A percentile compares a stretch with the other conserved stretches of the same genome.
Evolutionary conservation across 2,888 invertebrate genomes (phyloP).

Genomic region (Leptopilina myrica): DNA sequence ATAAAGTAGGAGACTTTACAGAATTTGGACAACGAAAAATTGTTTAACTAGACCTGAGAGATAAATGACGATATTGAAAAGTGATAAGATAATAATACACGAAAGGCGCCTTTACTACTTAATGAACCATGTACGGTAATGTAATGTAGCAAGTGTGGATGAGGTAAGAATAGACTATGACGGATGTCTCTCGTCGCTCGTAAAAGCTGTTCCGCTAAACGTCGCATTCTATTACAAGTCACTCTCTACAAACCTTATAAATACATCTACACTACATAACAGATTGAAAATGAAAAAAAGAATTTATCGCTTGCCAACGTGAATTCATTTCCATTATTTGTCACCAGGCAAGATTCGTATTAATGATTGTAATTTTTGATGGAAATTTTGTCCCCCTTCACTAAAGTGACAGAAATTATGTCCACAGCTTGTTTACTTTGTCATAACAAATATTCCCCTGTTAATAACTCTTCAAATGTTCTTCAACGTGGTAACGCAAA

Average conservation of each 20-base stretch:
- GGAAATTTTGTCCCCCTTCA: not conserved
- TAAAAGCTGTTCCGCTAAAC: slow-evolving; percentile 4
- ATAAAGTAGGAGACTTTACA: too few species aligned
- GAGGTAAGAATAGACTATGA: slow-evolving; percentile 36
- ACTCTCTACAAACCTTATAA: slow-evolving; percentile 18
- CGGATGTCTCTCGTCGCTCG: slow-evolving; percentile 22
- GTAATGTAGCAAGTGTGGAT: slow-evolving; percentile 15
- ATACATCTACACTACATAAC: not conserved
- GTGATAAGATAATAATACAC: too few species aligned
- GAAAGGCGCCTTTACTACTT: not conserved
- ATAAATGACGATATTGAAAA: too few species aligned
- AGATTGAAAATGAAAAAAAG: not conserved
- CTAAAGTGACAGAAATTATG: not conserved
- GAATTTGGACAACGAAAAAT: too few species aligned
- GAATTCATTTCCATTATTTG: not conserved
- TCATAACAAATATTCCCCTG: too few species aligned
- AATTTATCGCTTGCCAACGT: not conserved
- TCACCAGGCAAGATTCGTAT: not conserved
- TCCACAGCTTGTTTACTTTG: not conserved
- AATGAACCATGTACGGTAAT: slow-evolving; percentile 20
- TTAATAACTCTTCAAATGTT: too few species aligned
- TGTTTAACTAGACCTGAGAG: too few species aligned
- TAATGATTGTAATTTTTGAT: not conserved
- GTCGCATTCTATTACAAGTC: slow-evolving; percentile 7
- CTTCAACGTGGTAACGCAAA: too few species aligned